Evolutionary conservation across 2,113 vertebrate genomes (phyloP).

Genomic region (Xyliphius kryptos): DNA sequence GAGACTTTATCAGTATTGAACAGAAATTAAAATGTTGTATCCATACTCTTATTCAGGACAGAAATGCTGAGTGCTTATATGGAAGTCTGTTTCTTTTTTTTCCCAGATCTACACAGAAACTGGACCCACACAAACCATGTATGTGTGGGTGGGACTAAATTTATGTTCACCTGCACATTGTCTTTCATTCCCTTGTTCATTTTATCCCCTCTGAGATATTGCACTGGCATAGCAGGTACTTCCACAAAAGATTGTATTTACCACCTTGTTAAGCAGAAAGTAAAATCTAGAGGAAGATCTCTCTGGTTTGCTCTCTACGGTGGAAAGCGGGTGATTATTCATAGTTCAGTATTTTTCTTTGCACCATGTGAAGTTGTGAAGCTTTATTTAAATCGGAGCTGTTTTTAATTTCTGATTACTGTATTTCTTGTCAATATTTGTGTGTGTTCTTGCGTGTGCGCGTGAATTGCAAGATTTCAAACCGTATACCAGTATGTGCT

Average conservation of each 20-base stretch:
- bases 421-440: constrained; percentile 46
- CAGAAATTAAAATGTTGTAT: constrained; percentile 8
- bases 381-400: constrained; percentile 22
- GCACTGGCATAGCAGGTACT: constrained; percentile 41
- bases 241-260: constrained; percentile 31
- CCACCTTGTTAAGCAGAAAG: too few relatives aligned
- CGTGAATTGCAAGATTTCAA: constrained; percentile 47
- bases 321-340: too few relatives aligned
- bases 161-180: too few relatives aligned
- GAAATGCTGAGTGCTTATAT: constrained; percentile 1
- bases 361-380: constrained; percentile 36
- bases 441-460: too few relatives aligned
- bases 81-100: too few relatives aligned
- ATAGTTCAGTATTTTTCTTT: constrained; percentile 47
- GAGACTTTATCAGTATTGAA: constrained; percentile 32
- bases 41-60: constrained; percentile 17
- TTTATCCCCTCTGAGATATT: too few relatives aligned
- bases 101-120: too few relatives aligned
- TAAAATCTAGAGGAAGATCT: too few relatives aligned
- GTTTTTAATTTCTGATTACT: constrained; percentile 42
- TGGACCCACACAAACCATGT: too few relatives aligned
- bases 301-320: too few relatives aligned
- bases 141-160: too few relatives aligned
- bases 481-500: constrained; percentile 58
- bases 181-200: too few relatives aligned